Evolutionary conservation across 2,888 invertebrate species (phyloP), one percentile per base, ranked within the genome.

Genomic region (Pseudanteris insignis): DNA sequence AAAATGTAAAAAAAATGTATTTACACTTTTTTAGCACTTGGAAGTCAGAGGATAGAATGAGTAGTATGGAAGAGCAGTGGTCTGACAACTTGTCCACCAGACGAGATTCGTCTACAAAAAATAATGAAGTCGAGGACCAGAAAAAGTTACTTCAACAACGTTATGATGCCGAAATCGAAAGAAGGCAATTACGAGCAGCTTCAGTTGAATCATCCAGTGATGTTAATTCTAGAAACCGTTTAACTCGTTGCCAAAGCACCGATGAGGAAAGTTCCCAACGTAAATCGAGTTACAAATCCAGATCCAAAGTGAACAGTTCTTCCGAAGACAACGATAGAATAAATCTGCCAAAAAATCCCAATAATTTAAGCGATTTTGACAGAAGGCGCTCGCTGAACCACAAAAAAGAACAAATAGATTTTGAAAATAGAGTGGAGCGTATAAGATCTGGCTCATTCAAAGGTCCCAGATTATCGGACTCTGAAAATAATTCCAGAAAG

Each of bases 11-110:
- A n/a, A n/a, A n/a, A n/a, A n/a, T n/a, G n/a, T n/a, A n/a, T n/a
- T n/a, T n/a, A n/a, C n/a, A n/a, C n/a, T n/a, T n/a, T 47, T 53
- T 1, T 12, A 66, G 61, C 26, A 67, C 70, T 12, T 69, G 78
- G 71, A 69, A 72, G 54, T 76, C 77, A 0, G 79, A 79, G 14
- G 78, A 79, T 13, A 64, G 73, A 43, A 67, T 76, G 37, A 70
- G 67, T 32, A 70, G 70, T 36, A 13, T 69, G 2, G 76, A 76
- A 11, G 71, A 75, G 2, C 74, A 72, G 15, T 73, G 75, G 76
- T 73, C 74, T 2, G 75, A 73, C n/a, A n/a, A n/a, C 7, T 69
- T 55, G 18, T 67, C 66, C 9, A 65, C 55, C 14, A 70, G 70
- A 46, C 67, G 71, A 10, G 66, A 68, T 14, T 69, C 75, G 1